Evolutionary conservation across 2,797 vertebrate genomes (phyloP), one percentile per base, ranked within the genome.

Genomic region (Phoxinus dragarum): DNA sequence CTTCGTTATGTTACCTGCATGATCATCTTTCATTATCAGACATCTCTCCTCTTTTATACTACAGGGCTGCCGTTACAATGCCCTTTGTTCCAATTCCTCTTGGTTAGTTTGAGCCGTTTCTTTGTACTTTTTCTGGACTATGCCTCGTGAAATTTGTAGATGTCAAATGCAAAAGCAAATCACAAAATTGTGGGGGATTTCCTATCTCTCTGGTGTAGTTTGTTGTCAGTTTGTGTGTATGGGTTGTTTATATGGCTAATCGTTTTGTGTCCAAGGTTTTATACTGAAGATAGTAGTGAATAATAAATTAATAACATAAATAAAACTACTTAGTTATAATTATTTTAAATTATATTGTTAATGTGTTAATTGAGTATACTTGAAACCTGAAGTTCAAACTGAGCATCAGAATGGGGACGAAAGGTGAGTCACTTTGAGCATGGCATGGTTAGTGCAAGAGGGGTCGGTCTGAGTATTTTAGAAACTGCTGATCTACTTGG

Each of bases 11-110:
- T 76, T 47, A 42, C 59, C 66, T 77, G 36, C 66, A 40, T 54
- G 52, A 80, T 84, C 72, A 54, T 71, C 40, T 86, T 78, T 67
- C 61, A 64, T 83, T 73, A 86, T 67, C 68, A 76, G 67, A 73
- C 34, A 5, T 73, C 40, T 77, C 23, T 38, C 69, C 52, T 81
- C 34, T 67, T 66, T 74, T 64, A 34, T 71, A 78, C 54, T 42
- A n/a, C 76, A 56, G 23, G 36, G 6, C 67, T 31, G 80, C 34
- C 49, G 71, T n/a, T 71, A 81, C 80, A 69, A 12, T 82, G 19
- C 19, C 47, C 66, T 73, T 83, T 74, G 34, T 74, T 75, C 52
- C 10, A 73, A 16, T 47, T 42, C 17, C 23, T 47, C 36, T 71
- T 71, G 47, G 23, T 67, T 27, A 47, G 5, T 47, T 66, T 6